A percentile compares a stretch with the other conserved stretches of the same genome.
phyloP scores from a whole-genome alignment of 1,140 invertebrate species.

The Drosophila lacteicornis region DNA sequence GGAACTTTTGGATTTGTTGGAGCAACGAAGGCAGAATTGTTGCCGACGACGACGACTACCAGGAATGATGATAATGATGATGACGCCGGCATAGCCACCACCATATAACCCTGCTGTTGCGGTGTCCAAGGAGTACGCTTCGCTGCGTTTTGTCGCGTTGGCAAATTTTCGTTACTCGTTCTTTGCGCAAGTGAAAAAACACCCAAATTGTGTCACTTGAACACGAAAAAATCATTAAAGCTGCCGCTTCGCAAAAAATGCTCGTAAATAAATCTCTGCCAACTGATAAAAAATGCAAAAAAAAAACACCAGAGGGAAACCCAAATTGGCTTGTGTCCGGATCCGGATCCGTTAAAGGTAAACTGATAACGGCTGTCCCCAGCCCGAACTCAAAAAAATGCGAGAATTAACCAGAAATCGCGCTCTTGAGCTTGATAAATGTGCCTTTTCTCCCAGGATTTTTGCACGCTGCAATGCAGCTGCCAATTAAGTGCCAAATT shows the following conservation, averaged over 20 bases:
- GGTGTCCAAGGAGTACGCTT: slow-evolving; percentile 46
- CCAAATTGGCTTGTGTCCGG: slow-evolving; percentile 37
- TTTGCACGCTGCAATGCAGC: slow-evolving; percentile 42
- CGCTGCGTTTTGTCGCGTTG: slow-evolving; percentile 65
- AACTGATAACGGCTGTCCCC: slow-evolving; percentile 7
- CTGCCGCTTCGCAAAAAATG: background rate
- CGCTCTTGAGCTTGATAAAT: slow-evolving; percentile 70
- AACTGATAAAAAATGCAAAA: slow-evolving; percentile 25
- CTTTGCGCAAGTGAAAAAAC: background rate
- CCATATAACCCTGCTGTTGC: slow-evolving; percentile 28
- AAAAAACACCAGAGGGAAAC: slow-evolving; percentile 32
- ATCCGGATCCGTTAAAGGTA: slow-evolving; percentile 17
- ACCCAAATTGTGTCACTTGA: slow-evolving; percentile 40
- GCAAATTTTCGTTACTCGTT: slow-evolving; percentile 45
- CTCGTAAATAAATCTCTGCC: slow-evolving; percentile 40
- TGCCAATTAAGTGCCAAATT: slow-evolving; percentile 81
- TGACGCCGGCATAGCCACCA: slow-evolving; percentile 22
- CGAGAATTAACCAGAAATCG: slow-evolving; percentile 21
- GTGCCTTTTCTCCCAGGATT: slow-evolving; percentile 14
- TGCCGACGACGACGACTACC: slow-evolving; percentile 4
- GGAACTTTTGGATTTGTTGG: slow-evolving; percentile 39
- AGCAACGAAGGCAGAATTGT: slow-evolving; percentile 25
- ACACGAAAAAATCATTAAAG: slow-evolving; percentile 51
- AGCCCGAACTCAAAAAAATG: background rate
- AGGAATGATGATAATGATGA: slow-evolving; percentile 36